Base-by-base conservation (phyloP, 2,888 invertebrate species). In the Callinectes sapidus region DNA sequence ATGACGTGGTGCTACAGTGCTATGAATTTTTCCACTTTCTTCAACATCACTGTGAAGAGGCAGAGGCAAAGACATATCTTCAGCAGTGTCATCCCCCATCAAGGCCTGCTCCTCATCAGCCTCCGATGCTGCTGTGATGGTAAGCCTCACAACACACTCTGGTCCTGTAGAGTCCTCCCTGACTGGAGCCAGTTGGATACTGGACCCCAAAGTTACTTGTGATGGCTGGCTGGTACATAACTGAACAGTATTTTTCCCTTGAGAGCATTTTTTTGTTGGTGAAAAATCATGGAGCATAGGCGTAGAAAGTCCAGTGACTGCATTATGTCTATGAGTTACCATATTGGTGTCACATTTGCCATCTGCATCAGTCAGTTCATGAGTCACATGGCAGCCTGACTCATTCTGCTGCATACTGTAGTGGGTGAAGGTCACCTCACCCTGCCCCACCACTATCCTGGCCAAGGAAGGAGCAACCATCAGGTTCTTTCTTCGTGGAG, bases 371-470 rank as follows among this genome's bases (percentile, higher is more conserved):
- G 35, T 81, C 35, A 81, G 35, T 35, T 81, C 35, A 35, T n/a
- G n/a, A 16, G 32, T 16, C 28, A 35, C 1, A 3, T 81, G 81
- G 35, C 35, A 13, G 18, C 16, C 81, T 35, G 35, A 13, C 2
- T 81, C 81, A 13, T 2, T 10, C 8, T 32, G 81, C 6, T 35
- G 81, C 32, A 81, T 35, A 35, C 81, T 92, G 32, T 87, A 85
- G 39, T 92, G 92, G 3, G 92, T 92, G 39, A 92, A 92, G 48
- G 92, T 92, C 48, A 92, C 54, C 77, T 92, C 66, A 16, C 90
- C 92, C 55, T 39, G 85, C 10, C 92, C 92, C 5, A 92, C 92
- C 28, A 71, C 28, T 39, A 92, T 92, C 77, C 77, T 71, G 23
- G 90, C 48, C 16, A 92, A 81, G 13, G 92, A 92, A 23, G 90